Conservation (phyloP, 2,797 vertebrate species). For the Diglossa cyanea region DNA sequence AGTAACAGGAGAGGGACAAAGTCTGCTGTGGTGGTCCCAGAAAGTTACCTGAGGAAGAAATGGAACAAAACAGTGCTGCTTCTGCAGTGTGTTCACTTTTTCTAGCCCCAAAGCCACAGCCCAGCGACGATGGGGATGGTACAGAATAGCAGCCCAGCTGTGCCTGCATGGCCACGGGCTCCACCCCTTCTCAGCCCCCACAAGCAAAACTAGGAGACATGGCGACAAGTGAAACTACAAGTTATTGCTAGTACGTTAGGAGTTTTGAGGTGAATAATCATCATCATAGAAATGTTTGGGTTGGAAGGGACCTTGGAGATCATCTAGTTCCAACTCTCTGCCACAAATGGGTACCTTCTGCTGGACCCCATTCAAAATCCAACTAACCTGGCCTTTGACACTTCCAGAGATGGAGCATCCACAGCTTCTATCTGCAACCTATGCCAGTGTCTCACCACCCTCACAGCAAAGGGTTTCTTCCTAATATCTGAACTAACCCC, state of each 20-base stretch:
- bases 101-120: background rate
- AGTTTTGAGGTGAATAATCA: background rate
- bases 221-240: background rate
- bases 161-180: background rate
- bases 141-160: background rate
- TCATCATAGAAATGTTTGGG: background rate
- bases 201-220: background rate
- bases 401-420: background rate
- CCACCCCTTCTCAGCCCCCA: background rate
- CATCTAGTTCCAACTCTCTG: background rate
- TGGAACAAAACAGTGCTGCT: rapidly evolving
- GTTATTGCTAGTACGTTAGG: background rate
- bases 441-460: background rate
- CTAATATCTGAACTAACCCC: background rate
- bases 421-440: background rate
- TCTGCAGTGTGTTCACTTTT: rapidly evolving
- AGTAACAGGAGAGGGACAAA: background rate
- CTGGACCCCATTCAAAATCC: background rate
- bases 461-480: background rate
- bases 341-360: rapidly evolving
- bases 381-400: background rate
- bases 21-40: rapidly evolving
- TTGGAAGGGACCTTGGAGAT: background rate
- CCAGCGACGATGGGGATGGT: background rate
- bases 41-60: background rate